These are phyloP conservation scores for Ciconia stormi DNA, from an alignment of 2,113 vertebrate species.

Conservation along the genomic window DNA sequence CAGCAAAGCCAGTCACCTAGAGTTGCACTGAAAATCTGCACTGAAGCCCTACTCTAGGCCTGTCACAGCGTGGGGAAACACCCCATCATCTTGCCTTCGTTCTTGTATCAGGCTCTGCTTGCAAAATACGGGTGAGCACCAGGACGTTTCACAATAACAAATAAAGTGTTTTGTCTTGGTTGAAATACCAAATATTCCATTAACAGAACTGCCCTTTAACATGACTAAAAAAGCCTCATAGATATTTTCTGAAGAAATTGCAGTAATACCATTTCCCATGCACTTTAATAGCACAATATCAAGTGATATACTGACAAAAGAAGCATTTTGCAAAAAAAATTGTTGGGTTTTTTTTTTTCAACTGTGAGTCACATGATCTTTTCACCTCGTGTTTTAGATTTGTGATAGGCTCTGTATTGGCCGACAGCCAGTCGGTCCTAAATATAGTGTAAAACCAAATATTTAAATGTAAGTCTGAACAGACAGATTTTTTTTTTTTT, in stretches of 20 bases:
- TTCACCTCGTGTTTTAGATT: constrained; percentile 7
- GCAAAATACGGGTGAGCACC: background rate
- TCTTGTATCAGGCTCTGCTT: background rate
- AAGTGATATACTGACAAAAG: background rate
- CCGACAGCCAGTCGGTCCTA: background rate
- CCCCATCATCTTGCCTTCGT: background rate
- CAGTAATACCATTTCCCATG: background rate
- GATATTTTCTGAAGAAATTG: background rate
- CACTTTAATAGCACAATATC: background rate
- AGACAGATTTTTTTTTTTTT: background rate
- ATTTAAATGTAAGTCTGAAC: constrained; percentile 30
- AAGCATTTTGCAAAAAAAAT: background rate
- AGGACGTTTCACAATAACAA: background rate
- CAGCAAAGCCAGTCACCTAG: background rate
- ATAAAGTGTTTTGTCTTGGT: background rate
- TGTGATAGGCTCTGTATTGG: background rate
- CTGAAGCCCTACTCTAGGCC: background rate
- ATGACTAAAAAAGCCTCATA: background rate
- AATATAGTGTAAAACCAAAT: constrained; percentile 51
- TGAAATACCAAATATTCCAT: background rate
- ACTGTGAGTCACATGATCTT: background rate
- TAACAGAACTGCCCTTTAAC: background rate
- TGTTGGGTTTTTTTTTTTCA: background rate
- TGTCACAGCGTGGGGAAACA: accelerated
- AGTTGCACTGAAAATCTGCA: background rate